Evolutionary conservation across 23 tunicate species (phyloP).

Genomic region (Diplosoma virens): DNA sequence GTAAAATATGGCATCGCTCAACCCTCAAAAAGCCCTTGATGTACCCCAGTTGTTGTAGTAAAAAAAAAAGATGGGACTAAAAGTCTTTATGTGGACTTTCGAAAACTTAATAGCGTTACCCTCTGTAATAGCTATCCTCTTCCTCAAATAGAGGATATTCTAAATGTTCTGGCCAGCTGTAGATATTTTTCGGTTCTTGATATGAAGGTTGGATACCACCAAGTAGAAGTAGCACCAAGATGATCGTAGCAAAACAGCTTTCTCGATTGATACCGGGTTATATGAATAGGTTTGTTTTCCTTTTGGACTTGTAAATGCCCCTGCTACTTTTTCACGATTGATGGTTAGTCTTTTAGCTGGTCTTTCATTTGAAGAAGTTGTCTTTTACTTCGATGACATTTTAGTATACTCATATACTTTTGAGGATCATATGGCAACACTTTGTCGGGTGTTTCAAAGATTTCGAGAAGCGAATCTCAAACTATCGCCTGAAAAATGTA

Average conservation of each 20-base stretch:
- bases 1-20: background rate
- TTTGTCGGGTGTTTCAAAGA: background rate
- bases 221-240: background rate
- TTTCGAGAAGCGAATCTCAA: background rate
- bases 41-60: slow-evolving; percentile 7
- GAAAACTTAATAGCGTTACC: slow-evolving; percentile 12
- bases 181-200: slow-evolving; percentile 20
- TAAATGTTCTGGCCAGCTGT: slow-evolving; percentile 14
- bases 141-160: slow-evolving; percentile 39
- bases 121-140: slow-evolving; percentile 12
- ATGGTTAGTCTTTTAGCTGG: slow-evolving; percentile 10
- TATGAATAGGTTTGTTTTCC: background rate
- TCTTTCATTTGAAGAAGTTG: slow-evolving; percentile 3
- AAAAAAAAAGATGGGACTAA: slow-evolving; percentile 19
- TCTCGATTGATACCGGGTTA: background rate
- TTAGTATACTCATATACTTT: slow-evolving; percentile 63
- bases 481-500: slow-evolving; percentile 11
- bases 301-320: slow-evolving; percentile 33
- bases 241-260: slow-evolving; percentile 24
- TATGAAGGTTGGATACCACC: slow-evolving; percentile 13
- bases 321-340: slow-evolving; percentile 40
- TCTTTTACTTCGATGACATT: slow-evolving; percentile 59
- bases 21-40: background rate
- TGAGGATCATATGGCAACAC: slow-evolving; percentile 12
- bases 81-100: slow-evolving; percentile 35